These are phyloP conservation scores for Malurus cyaneus DNA, from an alignment of 2,113 vertebrate genomes.

Conservation along the genomic window DNA sequence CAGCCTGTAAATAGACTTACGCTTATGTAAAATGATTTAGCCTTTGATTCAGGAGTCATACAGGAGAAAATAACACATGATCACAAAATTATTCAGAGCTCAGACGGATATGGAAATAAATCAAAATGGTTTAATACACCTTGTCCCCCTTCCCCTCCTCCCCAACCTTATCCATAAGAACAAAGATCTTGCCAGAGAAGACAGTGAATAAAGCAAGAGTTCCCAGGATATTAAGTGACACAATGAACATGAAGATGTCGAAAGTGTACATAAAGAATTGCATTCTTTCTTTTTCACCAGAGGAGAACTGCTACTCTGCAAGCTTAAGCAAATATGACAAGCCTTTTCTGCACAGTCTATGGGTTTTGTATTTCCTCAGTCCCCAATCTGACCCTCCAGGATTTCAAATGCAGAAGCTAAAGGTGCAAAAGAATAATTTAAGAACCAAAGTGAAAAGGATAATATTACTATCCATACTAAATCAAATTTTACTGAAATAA, in stretches of 20 bases:
- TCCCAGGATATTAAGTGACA: neutral
- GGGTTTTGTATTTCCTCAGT: neutral
- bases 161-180: neutral
- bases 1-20: constrained; percentile 43
- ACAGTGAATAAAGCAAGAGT: neutral
- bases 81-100: constrained; percentile 17
- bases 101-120: neutral
- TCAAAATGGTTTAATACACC: neutral
- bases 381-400: neutral
- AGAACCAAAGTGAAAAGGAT: neutral
- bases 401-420: neutral
- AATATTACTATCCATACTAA: neutral
- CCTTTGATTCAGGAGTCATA: constrained; percentile 42
- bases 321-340: neutral
- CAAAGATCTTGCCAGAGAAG: neutral
- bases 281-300: neutral
- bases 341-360: neutral
- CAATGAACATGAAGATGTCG: neutral
- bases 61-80: constrained; percentile 27
- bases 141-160: rapidly evolving
- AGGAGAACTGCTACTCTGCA: neutral
- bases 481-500: neutral
- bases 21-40: constrained; percentile 50
- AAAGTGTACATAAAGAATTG: neutral
- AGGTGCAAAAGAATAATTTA: neutral